These are phyloP conservation scores for Himalopsyche phryganea DNA, from an alignment of 1,140 invertebrate genomes.

Conservation along the genomic window DNA sequence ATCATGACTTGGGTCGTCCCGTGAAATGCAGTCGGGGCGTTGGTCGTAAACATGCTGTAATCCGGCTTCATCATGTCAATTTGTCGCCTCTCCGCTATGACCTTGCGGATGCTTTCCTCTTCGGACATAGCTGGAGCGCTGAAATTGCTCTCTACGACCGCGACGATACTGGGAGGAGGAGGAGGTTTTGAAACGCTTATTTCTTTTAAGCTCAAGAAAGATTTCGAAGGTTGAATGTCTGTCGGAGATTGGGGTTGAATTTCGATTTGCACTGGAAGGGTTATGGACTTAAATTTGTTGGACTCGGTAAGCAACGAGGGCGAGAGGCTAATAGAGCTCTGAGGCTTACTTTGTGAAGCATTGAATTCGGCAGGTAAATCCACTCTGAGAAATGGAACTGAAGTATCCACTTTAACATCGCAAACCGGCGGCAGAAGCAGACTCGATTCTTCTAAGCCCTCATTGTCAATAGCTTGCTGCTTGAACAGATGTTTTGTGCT, in stretches of 20 bases:
- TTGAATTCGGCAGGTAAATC: constrained; percentile 23
- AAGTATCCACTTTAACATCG: constrained; percentile 13
- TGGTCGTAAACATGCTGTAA: constrained; percentile 16
- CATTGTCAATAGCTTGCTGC: constrained; percentile 39
- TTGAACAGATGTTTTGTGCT: constrained; percentile 44
- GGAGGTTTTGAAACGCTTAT: constrained; percentile 17
- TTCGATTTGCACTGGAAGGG: constrained; percentile 10
- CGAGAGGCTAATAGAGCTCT: not conserved
- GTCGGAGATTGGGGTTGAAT: constrained; percentile 22
- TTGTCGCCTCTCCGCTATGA: constrained; percentile 50
- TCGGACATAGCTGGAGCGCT: constrained; percentile 32
- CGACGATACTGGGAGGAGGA: constrained; percentile 16
- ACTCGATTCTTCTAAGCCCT: constrained; percentile 29
- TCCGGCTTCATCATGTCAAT: constrained; percentile 45
- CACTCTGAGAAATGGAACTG: constrained; percentile 25
- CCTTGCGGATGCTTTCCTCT: constrained; percentile 49
- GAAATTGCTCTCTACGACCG: constrained; percentile 18
- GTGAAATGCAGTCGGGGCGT: constrained; percentile 7
- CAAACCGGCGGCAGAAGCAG: constrained; percentile 22
- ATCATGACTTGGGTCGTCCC: constrained; percentile 30
- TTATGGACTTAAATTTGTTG: constrained; percentile 10
- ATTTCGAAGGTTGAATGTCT: constrained; percentile 7
- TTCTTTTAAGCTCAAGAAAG: constrained; percentile 10
- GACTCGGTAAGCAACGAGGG: constrained; percentile 10
- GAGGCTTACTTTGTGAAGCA: constrained; percentile 5